phyloP scores from a whole-genome alignment of 2,113 vertebrate genomes.

The Sapayoa aenigma region DNA sequence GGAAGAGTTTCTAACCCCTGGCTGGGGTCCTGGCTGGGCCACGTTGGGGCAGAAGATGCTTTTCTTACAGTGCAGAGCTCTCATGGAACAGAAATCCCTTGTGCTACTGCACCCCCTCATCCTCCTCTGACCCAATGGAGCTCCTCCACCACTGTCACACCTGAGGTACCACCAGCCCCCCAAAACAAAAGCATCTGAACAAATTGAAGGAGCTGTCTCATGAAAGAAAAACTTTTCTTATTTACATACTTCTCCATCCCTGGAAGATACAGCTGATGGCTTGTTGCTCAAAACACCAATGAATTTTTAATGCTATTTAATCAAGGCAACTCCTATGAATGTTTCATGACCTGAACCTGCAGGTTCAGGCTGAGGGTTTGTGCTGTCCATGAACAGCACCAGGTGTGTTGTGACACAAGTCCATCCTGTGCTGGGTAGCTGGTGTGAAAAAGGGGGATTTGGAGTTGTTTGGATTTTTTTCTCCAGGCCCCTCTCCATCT shows the following conservation, averaged over 20 bases:
- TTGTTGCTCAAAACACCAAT: neutral
- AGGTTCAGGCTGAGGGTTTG: neutral
- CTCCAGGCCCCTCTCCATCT: neutral
- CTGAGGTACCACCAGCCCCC: neutral
- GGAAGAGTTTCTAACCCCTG: neutral
- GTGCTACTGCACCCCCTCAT: neutral
- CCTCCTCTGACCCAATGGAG: neutral
- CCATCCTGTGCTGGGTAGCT: neutral
- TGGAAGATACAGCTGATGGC: neutral
- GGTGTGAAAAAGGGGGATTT: accelerated
- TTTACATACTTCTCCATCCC: neutral
- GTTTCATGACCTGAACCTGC: neutral
- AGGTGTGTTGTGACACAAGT: accelerated
- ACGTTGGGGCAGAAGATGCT: accelerated
- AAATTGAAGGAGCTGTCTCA: neutral
- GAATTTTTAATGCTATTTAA: conserved; percentile 40
- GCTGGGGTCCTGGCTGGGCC: neutral
- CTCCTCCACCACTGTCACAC: accelerated
- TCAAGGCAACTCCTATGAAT: neutral
- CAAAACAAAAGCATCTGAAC: neutral
- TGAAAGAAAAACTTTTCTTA: neutral
- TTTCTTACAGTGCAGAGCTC: neutral
- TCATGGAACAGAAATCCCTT: neutral
- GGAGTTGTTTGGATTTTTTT: neutral
- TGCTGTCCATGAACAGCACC: neutral